phyloP scores from a whole-genome alignment of 2,888 invertebrate species.

The Troides helena region DNA sequence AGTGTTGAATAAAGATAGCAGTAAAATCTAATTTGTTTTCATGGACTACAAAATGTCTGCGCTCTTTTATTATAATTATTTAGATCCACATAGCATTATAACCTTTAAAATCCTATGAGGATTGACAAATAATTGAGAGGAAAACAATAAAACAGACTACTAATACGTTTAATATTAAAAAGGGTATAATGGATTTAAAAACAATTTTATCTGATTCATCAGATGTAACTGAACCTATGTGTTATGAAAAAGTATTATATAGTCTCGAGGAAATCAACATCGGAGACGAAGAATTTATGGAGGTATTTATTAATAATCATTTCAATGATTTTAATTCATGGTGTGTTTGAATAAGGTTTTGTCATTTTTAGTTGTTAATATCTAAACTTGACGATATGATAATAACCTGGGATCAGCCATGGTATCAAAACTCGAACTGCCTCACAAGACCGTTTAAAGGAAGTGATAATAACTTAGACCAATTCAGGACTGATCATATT shows the following conservation, averaged over 20 bases:
- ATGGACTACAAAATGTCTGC: no score
- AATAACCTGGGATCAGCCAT: constrained; percentile 62
- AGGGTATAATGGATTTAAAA: constrained; percentile 26
- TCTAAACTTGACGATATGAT: constrained; percentile 40
- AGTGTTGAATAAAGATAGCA: no score
- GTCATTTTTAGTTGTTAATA: constrained; percentile 45
- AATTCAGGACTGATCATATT: constrained; percentile 50
- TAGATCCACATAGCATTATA: background rate
- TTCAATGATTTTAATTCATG: background rate
- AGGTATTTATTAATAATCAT: constrained; percentile 45
- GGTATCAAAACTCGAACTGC: constrained; percentile 57
- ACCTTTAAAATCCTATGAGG: background rate
- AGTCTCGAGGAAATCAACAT: constrained; percentile 47
- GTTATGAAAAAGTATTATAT: constrained; percentile 52
- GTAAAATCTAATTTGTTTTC: no score
- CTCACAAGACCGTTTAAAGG: constrained; percentile 46
- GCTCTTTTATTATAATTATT: no score
- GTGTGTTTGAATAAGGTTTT: constrained; percentile 6
- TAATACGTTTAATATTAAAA: background rate
- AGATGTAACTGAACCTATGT: constrained; percentile 53
- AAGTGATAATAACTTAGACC: constrained; percentile 32
- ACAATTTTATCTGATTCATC: constrained; percentile 41
- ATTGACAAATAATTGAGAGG: background rate
- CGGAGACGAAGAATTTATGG: constrained; percentile 57
- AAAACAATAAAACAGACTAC: background rate